Conservation (phyloP, 2,797 vertebrate genomes). For the Ispidina lecontei region DNA sequence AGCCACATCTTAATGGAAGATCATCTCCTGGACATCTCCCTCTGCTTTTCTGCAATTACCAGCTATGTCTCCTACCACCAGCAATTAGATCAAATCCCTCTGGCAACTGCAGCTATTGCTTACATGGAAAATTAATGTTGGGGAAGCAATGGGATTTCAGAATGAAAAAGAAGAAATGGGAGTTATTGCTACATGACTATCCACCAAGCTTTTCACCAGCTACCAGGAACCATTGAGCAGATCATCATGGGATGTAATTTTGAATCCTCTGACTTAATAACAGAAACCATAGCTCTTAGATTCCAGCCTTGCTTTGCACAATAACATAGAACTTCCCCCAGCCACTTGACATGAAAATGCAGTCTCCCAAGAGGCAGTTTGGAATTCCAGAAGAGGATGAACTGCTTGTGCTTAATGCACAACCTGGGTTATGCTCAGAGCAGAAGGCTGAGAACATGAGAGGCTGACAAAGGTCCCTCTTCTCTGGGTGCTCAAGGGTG, state of each 20-base stretch:
- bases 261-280: conserved; percentile 23
- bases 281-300: conserved; percentile 16
- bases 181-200: conserved; percentile 28
- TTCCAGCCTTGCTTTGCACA: conserved; percentile 20
- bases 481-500: background rate
- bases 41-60: conserved; percentile 63
- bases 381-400: background rate
- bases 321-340: conserved; percentile 11
- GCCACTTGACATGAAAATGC: conserved; percentile 24
- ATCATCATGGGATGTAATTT: conserved; percentile 26
- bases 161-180: conserved; percentile 50
- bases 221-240: conserved; percentile 22
- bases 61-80: conserved; percentile 28
- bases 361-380: background rate
- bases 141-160: conserved; percentile 45
- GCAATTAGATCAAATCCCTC: conserved; percentile 57
- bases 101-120: conserved; percentile 56
- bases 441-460: background rate
- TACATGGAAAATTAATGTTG: conserved; percentile 65
- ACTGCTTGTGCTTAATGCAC: background rate
- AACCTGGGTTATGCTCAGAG: background rate
- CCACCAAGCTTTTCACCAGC: conserved; percentile 20
- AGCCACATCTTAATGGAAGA: conserved; percentile 47
- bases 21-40: conserved; percentile 62
- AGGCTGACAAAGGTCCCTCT: background rate